phyloP scores from a whole-genome alignment of 2,888 invertebrate species.

The Galerucella pusilla region DNA sequence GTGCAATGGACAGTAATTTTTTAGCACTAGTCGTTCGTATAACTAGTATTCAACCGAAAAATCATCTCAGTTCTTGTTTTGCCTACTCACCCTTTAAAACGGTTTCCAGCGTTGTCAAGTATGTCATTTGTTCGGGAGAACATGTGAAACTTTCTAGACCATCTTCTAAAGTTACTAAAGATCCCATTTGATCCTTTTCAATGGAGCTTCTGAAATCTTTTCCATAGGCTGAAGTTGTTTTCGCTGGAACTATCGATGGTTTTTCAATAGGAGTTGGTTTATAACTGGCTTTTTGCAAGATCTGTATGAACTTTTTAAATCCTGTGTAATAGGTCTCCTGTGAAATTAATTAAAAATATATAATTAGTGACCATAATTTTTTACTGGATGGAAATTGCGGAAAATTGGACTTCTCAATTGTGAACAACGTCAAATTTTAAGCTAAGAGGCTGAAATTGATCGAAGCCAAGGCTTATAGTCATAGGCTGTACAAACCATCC shows the following conservation, averaged over 20 bases:
- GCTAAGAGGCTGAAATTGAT: no score
- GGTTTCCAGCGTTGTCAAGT: neutral
- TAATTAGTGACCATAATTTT: no score
- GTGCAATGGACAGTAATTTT: no score
- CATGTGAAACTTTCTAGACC: neutral
- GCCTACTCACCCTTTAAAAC: neutral
- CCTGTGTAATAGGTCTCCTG: constrained; percentile 9
- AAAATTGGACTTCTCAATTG: no score
- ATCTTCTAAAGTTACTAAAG: neutral
- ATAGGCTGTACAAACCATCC: no score
- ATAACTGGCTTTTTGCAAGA: neutral
- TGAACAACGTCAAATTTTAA: no score
- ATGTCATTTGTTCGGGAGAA: neutral
- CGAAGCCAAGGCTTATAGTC: no score
- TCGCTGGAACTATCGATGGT: neutral
- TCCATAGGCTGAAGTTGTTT: neutral
- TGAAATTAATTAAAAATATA: neutral
- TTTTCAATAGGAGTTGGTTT: neutral
- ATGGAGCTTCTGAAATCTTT: neutral
- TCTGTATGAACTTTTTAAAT: neutral
- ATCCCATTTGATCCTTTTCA: neutral
- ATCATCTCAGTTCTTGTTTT: neutral
- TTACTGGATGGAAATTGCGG: no score
- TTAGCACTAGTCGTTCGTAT: no score
- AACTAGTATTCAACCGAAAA: no score